phyloP scores from a whole-genome alignment of 2,888 invertebrate species.

The Callinectes sapidus region DNA sequence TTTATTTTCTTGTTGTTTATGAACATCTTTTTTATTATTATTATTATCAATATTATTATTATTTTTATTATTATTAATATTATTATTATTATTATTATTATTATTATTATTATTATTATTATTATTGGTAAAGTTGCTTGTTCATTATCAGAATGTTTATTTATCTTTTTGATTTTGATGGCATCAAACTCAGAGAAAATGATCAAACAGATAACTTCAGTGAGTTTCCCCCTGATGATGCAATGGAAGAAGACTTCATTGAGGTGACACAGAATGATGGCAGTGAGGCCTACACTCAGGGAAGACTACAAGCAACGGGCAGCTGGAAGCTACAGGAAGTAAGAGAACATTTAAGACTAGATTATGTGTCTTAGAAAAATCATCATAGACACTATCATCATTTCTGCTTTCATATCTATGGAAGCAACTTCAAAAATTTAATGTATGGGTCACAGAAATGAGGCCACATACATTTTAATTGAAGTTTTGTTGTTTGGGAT shows the following conservation, averaged over 20 bases:
- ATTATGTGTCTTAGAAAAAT: neutral
- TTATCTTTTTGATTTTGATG: neutral
- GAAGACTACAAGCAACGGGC: neutral
- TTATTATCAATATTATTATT: neutral
- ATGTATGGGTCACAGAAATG: too few relatives aligned
- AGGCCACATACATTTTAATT: too few relatives aligned
- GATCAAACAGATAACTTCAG: neutral
- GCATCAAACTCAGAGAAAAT: neutral
- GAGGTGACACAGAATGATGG: neutral
- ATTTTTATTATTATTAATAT: neutral
- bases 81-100: neutral
- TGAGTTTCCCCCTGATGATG: conserved; percentile 4
- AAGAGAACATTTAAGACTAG: too few relatives aligned
- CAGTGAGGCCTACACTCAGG: neutral
- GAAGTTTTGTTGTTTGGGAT: too few relatives aligned
- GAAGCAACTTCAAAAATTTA: neutral
- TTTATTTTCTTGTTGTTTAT: neutral
- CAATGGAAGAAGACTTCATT: neutral
- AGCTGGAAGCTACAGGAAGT: neutral
- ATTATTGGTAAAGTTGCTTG: neutral
- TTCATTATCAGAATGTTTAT: neutral
- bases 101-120: neutral
- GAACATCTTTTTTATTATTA: neutral
- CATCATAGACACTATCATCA: neutral
- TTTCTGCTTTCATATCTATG: neutral